Base-by-base conservation (phyloP, 92 coral and sea anemone species). In the Palythoa heliodiscus region DNA sequence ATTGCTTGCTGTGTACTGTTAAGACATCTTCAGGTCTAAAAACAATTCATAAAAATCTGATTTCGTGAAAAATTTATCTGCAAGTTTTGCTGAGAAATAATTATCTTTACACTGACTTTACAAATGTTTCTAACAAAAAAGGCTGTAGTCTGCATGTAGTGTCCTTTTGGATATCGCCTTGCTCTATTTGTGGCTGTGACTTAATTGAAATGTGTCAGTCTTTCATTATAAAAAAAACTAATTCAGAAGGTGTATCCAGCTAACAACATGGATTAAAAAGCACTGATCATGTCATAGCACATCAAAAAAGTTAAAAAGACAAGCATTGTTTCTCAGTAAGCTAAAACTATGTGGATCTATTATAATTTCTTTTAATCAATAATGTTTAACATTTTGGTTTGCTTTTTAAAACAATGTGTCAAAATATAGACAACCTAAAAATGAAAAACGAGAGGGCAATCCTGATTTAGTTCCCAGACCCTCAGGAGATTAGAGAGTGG, bases 21-120 rank as follows among this genome's bases (percentile, higher is more conserved):
- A 69, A 43, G 87, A 83, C 38, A 70, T 66, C 64, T 58, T 6
- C 64, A 58, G 20, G 64, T 58, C 50, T 43, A 43, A 43, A 43
- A 43, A 43, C 50, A 43, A 43, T 43, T 43, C 50, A 43, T 43
- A 43, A 43, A 43, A 43, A 43, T 0, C 50, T 43, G 9, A 43
- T 8, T 43, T 43, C 9, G 50, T 8, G 9, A 8, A 43, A 58
- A n/a, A 6, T 58, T 16, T 58, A 7, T 58, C 3, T 7, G 20
- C 12, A 58, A 15, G 20, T 2, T 58, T 57, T 15, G 64, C 64
- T 58, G 20, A 58, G 16, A 58, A 43, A 43, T 22, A 58, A 58
- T 58, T 58, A 22, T 58, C 60, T 58, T 58, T 58, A 58, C 64
- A 3, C n/a, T 58, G 64, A 58, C 64, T 58, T 58, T 58, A 58